Evolutionary conservation across 1,140 invertebrate species (phyloP).

Genomic region (Drosophila setifemur): DNA sequence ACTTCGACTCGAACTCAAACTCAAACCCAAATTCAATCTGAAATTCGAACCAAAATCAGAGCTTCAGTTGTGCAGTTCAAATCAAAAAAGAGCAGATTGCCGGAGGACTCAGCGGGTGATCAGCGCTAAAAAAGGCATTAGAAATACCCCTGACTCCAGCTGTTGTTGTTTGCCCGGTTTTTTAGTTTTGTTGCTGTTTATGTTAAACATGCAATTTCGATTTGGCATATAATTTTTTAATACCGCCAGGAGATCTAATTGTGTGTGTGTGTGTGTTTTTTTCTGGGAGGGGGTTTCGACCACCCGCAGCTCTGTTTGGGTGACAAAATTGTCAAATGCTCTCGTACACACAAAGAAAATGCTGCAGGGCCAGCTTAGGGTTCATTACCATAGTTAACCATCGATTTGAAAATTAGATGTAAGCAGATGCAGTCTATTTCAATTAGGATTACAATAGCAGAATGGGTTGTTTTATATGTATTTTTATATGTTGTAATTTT

Average conservation of each 20-base stretch:
- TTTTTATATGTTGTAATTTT: too few relatives aligned
- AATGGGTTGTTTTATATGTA: too few relatives aligned
- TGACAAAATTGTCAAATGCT: slow-evolving; percentile 76
- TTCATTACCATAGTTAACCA: too few relatives aligned
- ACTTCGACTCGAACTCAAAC: background rate
- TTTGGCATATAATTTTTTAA: slow-evolving; percentile 81
- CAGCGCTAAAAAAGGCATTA: slow-evolving; percentile 55
- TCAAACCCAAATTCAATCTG: background rate
- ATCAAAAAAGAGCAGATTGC: slow-evolving; percentile 61
- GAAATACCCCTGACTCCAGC: slow-evolving; percentile 36
- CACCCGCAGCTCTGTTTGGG: slow-evolving; percentile 66
- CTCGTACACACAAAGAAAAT: slow-evolving; percentile 29
- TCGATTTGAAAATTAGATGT: too few relatives aligned
- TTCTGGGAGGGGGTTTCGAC: slow-evolving; percentile 3
- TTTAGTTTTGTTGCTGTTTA: slow-evolving; percentile 58
- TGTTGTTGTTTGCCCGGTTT: slow-evolving; percentile 17
- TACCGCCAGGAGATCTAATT: slow-evolving; percentile 16
- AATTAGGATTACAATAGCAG: too few relatives aligned
- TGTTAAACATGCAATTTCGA: slow-evolving; percentile 79
- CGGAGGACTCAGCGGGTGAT: slow-evolving; percentile 51
- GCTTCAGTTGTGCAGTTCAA: slow-evolving; percentile 6
- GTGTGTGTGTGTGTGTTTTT: background rate
- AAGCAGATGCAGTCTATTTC: too few relatives aligned
- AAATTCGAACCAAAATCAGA: background rate
- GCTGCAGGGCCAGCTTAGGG: too few relatives aligned